These are phyloP conservation scores for Dermatophagoides farinae DNA, from an alignment of 1,140 invertebrate genomes.

Conservation along the genomic window DNA sequence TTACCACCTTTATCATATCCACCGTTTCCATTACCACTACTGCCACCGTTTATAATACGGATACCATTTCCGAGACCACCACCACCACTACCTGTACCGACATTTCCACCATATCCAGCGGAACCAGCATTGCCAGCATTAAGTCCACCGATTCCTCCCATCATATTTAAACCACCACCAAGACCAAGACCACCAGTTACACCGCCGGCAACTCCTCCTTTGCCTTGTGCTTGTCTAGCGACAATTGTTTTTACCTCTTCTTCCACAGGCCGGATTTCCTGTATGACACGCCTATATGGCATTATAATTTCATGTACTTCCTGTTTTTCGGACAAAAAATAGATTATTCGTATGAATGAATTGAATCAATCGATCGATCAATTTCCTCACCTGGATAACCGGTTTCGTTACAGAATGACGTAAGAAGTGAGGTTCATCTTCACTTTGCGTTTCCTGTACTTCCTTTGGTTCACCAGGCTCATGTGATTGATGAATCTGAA, in stretches of 20 bases:
- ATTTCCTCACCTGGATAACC: too few species aligned
- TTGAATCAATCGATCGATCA: too few species aligned
- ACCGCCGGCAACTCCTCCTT: not conserved
- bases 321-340: not conserved
- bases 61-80: not conserved
- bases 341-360: not conserved
- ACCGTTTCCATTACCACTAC: not conserved
- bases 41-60: not conserved
- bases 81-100: not conserved
- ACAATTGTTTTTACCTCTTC: constrained; percentile 6
- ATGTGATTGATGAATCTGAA: constrained; percentile 7
- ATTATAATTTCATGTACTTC: constrained; percentile 6
- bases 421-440: constrained; percentile 7
- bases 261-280: constrained; percentile 3
- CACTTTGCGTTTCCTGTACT: not conserved
- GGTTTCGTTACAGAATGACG: constrained; percentile 7
- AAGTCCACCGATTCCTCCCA: not conserved
- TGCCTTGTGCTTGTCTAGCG: not conserved
- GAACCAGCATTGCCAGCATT: not conserved
- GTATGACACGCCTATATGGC: constrained; percentile 1
- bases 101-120: not conserved
- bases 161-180: not conserved
- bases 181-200: not conserved
- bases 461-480: not conserved
- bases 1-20: not conserved